These are phyloP conservation scores for Aphaenogaster rudis DNA, from an alignment of 1,140 invertebrate genomes.

Conservation along the genomic window DNA sequence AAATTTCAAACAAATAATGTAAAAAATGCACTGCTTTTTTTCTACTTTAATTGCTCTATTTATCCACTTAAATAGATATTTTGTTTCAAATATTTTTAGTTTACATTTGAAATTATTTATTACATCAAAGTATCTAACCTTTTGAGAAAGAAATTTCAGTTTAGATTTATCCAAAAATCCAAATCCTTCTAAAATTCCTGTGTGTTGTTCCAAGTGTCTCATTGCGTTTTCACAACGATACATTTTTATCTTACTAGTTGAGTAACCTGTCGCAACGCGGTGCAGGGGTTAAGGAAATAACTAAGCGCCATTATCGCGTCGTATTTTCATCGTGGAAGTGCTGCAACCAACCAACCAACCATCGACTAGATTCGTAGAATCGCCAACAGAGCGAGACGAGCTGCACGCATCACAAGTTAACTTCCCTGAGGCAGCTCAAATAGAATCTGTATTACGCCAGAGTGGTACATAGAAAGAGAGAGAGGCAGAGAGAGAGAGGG, in stretches of 20 bases:
- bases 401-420: slow-evolving; percentile 86
- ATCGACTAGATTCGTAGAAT: slow-evolving; percentile 74
- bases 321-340: slow-evolving; percentile 70
- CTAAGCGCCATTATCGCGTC: slow-evolving; percentile 52
- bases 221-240: not conserved
- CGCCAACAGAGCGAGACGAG: slow-evolving; percentile 75
- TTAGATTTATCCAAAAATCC: not conserved
- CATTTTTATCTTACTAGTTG: not conserved
- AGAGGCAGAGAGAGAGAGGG: slow-evolving; percentile 68
- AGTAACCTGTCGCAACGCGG: not conserved
- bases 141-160: not conserved
- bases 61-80: not conserved
- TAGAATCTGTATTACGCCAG: slow-evolving; percentile 85
- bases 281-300: slow-evolving; percentile 58
- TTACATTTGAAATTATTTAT: not conserved
- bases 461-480: slow-evolving; percentile 80
- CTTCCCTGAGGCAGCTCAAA: slow-evolving; percentile 86
- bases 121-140: not conserved
- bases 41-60: too few relatives aligned
- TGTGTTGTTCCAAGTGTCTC: not conserved
- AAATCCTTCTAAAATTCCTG: not conserved
- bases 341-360: slow-evolving; percentile 56
- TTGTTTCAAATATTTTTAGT: not conserved
- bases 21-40: not conserved
- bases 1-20: not conserved